phyloP scores from a whole-genome alignment of 2,113 vertebrate species.

The Phylloscopus trochilus region DNA sequence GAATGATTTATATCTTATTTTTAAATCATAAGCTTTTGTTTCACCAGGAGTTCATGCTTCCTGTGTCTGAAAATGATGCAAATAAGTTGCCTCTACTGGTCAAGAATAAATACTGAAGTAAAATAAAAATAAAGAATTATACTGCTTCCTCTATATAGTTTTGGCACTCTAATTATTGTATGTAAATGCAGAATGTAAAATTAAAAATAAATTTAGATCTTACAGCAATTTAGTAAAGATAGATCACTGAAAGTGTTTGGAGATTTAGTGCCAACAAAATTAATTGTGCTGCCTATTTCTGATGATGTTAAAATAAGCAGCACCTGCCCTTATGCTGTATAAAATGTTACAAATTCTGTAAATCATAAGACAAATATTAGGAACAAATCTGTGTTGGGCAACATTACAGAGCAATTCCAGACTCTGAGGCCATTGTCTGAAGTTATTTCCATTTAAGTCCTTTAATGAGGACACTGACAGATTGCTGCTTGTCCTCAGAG shows the following conservation, averaged over 20 bases:
- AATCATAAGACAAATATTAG: neutral
- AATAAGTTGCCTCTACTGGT: neutral
- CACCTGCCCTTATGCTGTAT: neutral
- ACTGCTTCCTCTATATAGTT: neutral
- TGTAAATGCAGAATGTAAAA: neutral
- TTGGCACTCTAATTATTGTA: neutral
- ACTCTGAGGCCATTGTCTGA: neutral
- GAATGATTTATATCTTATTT: neutral
- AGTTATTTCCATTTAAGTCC: neutral
- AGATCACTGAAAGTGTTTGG: neutral
- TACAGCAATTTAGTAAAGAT: neutral
- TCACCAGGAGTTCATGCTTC: neutral
- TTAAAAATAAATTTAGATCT: neutral
- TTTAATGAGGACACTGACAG: neutral
- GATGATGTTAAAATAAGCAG: neutral
- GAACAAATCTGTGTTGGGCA: neutral
- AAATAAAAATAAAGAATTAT: neutral
- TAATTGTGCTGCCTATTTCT: neutral
- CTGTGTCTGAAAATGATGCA: neutral
- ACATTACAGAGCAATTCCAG: neutral
- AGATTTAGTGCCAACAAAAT: neutral
- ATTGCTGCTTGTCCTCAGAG: neutral
- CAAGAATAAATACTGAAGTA: neutral
- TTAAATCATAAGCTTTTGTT: neutral
- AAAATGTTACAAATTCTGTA: neutral